Percentiles rank a stretch among this genome's conserved stretches.
These are phyloP conservation scores for Harpalus rubripes DNA, from an alignment of 2,888 invertebrate genomes.

Conservation along the genomic window DNA sequence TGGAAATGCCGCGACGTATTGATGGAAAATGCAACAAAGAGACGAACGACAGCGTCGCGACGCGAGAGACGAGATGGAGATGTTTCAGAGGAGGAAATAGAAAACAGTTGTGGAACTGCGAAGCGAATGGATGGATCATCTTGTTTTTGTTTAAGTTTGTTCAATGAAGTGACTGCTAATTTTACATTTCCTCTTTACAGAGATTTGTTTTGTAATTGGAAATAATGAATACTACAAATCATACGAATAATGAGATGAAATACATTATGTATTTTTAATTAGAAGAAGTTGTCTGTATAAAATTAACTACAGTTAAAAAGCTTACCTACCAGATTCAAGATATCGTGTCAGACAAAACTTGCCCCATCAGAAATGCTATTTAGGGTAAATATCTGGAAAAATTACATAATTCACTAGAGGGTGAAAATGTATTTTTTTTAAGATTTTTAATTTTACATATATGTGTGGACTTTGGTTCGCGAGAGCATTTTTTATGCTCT, in stretches of 20 bases:
- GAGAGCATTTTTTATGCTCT: too few species aligned
- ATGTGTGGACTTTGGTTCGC: too few species aligned
- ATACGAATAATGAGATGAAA: neutral
- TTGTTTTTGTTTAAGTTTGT: slow-evolving; percentile 32
- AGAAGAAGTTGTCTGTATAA: too few species aligned
- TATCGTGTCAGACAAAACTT: too few species aligned
- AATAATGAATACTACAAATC: slow-evolving; percentile 2
- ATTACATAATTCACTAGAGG: too few species aligned
- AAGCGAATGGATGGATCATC: slow-evolving; percentile 39
- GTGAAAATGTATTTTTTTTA: too few species aligned
- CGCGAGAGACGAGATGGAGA: neutral
- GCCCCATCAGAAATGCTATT: too few species aligned
- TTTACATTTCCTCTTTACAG: slow-evolving; percentile 12
- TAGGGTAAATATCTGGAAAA: too few species aligned
- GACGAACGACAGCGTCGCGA: slow-evolving; percentile 29
- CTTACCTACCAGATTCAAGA: too few species aligned
- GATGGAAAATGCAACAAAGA: slow-evolving; percentile 66
- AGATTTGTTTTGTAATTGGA: neutral
- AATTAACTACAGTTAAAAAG: too few species aligned
- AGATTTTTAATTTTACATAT: too few species aligned
- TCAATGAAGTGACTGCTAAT: slow-evolving; percentile 29
- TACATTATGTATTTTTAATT: too few species aligned
- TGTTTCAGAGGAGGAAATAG: slow-evolving; percentile 42
- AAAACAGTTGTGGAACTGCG: slow-evolving; percentile 45
- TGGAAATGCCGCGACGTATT: slow-evolving; percentile 64